Conservation (phyloP, 2,888 invertebrate species). For the Drosophila yooni region DNA sequence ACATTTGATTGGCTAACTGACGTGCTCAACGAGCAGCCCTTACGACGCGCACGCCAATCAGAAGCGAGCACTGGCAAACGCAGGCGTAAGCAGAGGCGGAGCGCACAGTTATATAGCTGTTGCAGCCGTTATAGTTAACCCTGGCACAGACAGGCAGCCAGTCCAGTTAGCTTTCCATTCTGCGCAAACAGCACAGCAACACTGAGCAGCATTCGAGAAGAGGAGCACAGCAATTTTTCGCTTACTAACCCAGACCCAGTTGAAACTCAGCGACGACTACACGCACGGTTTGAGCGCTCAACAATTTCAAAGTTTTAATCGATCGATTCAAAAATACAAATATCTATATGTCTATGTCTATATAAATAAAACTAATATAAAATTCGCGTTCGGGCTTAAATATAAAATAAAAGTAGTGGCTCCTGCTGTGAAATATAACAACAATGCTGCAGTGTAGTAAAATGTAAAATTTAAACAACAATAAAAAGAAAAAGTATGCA, state of each 20-base stretch:
- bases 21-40: slow-evolving; percentile 12
- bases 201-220: background rate
- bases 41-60: slow-evolving; percentile 30
- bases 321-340: background rate
- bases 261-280: slow-evolving; percentile 53
- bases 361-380: background rate
- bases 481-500: background rate
- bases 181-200: background rate
- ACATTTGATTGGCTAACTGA: slow-evolving; percentile 22
- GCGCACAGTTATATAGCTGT: background rate
- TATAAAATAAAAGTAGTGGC: background rate
- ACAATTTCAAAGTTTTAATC: background rate
- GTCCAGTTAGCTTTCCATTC: slow-evolving; percentile 15
- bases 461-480: background rate
- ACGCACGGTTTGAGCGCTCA: slow-evolving; percentile 47
- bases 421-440: background rate
- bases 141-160: background rate
- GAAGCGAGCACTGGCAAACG: slow-evolving; percentile 1
- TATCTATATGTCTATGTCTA: background rate
- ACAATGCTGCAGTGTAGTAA: background rate
- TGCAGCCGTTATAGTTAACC: slow-evolving; percentile 5
- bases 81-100: slow-evolving; percentile 18
- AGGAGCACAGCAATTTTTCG: slow-evolving; percentile 34
- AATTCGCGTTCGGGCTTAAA: background rate
- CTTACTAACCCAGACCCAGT: slow-evolving; percentile 58